These are phyloP conservation scores for Chymomyza costata DNA, from an alignment of 1,140 invertebrate species.

Conservation along the genomic window DNA sequence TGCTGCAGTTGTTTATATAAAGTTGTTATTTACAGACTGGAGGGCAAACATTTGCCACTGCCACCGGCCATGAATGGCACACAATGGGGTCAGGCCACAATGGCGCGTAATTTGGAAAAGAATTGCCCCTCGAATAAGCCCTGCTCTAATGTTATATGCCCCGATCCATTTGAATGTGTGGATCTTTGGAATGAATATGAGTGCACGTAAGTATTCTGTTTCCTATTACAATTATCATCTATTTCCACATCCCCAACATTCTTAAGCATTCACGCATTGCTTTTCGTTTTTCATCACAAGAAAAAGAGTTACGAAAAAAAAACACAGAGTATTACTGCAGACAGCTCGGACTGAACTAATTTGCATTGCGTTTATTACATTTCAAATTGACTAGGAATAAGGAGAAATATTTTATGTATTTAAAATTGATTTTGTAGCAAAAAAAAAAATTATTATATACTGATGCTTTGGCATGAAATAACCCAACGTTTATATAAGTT, in stretches of 20 bases:
- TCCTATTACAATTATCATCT: neutral
- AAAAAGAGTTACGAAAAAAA: conserved; percentile 28
- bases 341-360: conserved; percentile 47
- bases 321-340: too few relatives aligned
- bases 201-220: conserved; percentile 89
- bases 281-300: conserved; percentile 48
- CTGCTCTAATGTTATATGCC: conserved; percentile 93
- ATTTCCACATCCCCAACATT: conserved; percentile 23
- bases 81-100: conserved; percentile 95
- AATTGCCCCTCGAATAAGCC: conserved; percentile 96
- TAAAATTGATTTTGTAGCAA: too few relatives aligned
- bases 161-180: conserved; percentile 94
- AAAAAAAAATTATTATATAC: too few relatives aligned
- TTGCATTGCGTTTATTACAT: too few relatives aligned
- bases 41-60: conserved; percentile 93
- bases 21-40: conserved; percentile 79
- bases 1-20: too few relatives aligned
- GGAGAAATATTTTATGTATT: too few relatives aligned
- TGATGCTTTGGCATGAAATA: conserved; percentile 7
- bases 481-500: conserved; percentile 1
- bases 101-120: conserved; percentile 91
- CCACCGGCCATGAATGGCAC: conserved; percentile 95
- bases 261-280: conserved; percentile 33
- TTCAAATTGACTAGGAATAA: too few relatives aligned
- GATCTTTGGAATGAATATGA: conserved; percentile 98